These are phyloP conservation scores for Acanthiza pusilla DNA, from an alignment of 2,797 vertebrate genomes.

Conservation along the genomic window DNA sequence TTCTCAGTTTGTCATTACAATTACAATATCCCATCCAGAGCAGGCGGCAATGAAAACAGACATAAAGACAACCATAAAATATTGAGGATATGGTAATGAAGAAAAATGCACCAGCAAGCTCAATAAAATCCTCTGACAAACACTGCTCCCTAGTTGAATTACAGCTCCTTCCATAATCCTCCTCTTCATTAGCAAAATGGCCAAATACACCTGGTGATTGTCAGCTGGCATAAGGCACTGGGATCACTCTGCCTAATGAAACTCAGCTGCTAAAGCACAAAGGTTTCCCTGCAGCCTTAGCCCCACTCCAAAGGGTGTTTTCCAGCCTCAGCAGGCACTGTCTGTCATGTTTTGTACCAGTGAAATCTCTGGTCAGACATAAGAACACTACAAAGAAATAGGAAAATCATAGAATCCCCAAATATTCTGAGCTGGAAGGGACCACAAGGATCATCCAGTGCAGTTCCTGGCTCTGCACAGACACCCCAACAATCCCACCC, in stretches of 20 bases:
- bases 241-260: conserved; percentile 41
- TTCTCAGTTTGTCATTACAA: neutral
- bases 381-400: neutral
- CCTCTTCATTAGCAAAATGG: conserved; percentile 45
- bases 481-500: neutral
- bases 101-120: neutral
- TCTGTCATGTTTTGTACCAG: neutral
- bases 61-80: neutral
- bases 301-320: neutral
- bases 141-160: neutral
- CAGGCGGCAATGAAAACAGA: neutral
- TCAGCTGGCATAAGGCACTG: conserved; percentile 40
- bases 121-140: neutral
- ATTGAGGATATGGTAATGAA: neutral
- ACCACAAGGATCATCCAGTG: neutral
- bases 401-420: neutral
- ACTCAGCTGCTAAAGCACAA: neutral
- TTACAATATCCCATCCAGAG: neutral
- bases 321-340: neutral
- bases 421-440: neutral
- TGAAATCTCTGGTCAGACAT: neutral
- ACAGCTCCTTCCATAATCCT: conserved; percentile 35
- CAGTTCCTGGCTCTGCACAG: neutral
- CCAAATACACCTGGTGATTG: conserved; percentile 7
- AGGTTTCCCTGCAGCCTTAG: neutral